Conservation (phyloP, 2,888 invertebrate species). For the Caenorhabditis wallacei region DNA sequence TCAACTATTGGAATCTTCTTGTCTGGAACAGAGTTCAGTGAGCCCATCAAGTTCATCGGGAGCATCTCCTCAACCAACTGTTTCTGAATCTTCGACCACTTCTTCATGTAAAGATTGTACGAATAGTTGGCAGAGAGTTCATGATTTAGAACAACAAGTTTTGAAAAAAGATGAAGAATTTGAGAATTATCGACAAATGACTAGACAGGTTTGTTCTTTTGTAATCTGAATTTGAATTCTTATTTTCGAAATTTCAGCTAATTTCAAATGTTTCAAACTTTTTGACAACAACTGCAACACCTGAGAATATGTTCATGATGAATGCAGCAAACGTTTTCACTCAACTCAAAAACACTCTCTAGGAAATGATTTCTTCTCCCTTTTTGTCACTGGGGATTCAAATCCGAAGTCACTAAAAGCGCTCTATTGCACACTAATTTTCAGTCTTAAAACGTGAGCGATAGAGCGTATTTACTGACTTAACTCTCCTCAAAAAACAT, state of each 20-base stretch:
- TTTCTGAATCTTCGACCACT: constrained; percentile 33
- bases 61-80: constrained; percentile 49
- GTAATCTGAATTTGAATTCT: not conserved
- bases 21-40: constrained; percentile 57
- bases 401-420: no score
- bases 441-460: no score
- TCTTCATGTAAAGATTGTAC: constrained; percentile 68
- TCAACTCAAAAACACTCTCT: constrained; percentile 68
- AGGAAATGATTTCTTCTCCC: not conserved
- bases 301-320: constrained; percentile 70
- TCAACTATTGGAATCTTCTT: constrained; percentile 48
- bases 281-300: constrained; percentile 38
- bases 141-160: constrained; percentile 67
- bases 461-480: no score
- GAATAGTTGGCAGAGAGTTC: constrained; percentile 55
- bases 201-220: constrained; percentile 50
- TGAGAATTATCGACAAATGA: constrained; percentile 64
- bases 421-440: no score
- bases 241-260: constrained; percentile 41
- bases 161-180: constrained; percentile 67
- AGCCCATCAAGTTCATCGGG: constrained; percentile 52
- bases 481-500: no score
- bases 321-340: constrained; percentile 69
- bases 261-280: constrained; percentile 52
- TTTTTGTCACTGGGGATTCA: no score